A percentile compares a stretch with the other conserved stretches of the same genome.
Conservation (phyloP, 2,797 vertebrate species). For the Manis javanica region DNA sequence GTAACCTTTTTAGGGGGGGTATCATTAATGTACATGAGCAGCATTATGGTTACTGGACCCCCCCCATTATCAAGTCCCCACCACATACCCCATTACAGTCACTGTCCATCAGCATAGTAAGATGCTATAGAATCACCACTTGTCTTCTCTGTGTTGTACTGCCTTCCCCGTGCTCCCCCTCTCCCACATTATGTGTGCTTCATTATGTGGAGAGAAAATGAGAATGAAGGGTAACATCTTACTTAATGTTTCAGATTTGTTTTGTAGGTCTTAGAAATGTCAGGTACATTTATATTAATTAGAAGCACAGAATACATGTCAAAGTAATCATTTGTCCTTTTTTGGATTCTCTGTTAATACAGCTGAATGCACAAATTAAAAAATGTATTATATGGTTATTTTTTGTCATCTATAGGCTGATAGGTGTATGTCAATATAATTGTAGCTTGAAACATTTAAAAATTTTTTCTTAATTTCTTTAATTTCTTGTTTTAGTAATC, state of each 20-base stretch:
- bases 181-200: too few species aligned
- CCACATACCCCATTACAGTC: too few species aligned
- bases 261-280: slow-evolving; percentile 36
- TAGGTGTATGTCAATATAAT: slow-evolving; percentile 45
- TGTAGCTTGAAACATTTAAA: slow-evolving; percentile 24
- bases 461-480: neutral
- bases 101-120: too few species aligned
- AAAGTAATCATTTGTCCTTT: neutral
- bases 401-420: neutral
- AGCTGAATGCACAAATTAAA: slow-evolving; percentile 28
- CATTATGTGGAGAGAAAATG: neutral
- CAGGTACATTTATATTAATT: slow-evolving; percentile 17
- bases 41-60: too few species aligned
- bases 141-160: neutral
- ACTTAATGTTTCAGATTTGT: slow-evolving; percentile 47
- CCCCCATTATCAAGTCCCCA: too few species aligned
- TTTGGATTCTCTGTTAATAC: slow-evolving; percentile 37
- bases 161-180: too few species aligned
- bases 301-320: neutral
- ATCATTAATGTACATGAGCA: neutral
- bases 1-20: neutral
- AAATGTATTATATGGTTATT: slow-evolving; percentile 28
- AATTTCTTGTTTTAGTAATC: slow-evolving; percentile 91
- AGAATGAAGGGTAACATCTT: slow-evolving; percentile 36
- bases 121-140: too few species aligned